Evolutionary conservation across 2,797 vertebrate species (phyloP).

Genomic region (Lutjanus argentimaculatus): DNA sequence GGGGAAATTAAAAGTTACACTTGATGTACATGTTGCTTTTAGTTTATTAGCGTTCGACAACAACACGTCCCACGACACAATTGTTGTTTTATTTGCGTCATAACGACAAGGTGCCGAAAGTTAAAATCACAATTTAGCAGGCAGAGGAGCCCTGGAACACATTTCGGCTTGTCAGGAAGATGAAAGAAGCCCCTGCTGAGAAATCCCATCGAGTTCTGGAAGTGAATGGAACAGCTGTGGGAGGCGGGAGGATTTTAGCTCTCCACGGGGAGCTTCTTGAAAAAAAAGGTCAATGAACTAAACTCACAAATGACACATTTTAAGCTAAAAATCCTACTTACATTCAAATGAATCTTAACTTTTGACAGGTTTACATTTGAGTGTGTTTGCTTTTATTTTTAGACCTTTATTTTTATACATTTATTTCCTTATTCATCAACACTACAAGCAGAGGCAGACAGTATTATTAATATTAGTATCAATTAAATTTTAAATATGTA

Average conservation of each 20-base stretch:
- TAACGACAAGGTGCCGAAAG: not conserved
- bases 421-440: not conserved
- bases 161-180: constrained; percentile 38
- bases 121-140: constrained; percentile 21
- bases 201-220: constrained; percentile 18
- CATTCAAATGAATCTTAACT: not conserved
- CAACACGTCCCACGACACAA: not conserved
- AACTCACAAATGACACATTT: constrained; percentile 17
- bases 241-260: constrained; percentile 1
- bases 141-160: constrained; percentile 23
- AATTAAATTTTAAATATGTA: too few species aligned
- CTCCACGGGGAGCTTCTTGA: constrained; percentile 10
- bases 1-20: not conserved
- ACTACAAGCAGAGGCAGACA: too few species aligned
- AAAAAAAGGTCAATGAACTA: constrained; percentile 36
- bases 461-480: too few species aligned
- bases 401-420: not conserved
- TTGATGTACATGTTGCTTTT: constrained; percentile 9
- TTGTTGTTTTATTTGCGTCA: not conserved
- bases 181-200: constrained; percentile 37
- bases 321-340: not conserved
- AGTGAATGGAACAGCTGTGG: not conserved
- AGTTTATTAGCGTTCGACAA: constrained; percentile 2
- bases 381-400: not conserved
- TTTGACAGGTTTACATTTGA: not conserved